Base-by-base conservation (phyloP, 2,888 invertebrate genomes). In the Biston stratarius region DNA sequence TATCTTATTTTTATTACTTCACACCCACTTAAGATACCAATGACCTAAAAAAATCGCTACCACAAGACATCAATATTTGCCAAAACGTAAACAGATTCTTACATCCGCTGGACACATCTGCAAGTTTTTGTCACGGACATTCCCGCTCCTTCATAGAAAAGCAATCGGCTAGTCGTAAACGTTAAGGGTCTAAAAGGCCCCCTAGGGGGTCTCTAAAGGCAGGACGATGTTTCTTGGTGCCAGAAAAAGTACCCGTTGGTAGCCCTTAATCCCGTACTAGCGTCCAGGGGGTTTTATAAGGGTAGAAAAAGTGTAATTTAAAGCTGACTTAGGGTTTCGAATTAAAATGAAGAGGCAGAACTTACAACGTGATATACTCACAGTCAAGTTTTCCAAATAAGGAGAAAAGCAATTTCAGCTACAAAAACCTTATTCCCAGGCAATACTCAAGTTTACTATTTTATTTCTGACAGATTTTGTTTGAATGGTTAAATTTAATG, bases 151-250 rank as follows among this genome's bases (percentile, higher is more conserved):
- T 94, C 93, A 93, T 93, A 90, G 93, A 92, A 94, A 94, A 94
- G 95, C 95, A 95, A 95, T 95, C 95, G 95, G 92, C 92, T 92
- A 92, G 94, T 94, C 94, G 95, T 95, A 95, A 95, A 95, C 92
- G 94, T 94, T 94, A 94, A 94, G 93, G 94, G 94, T 89, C 90
- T 84, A 82, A 85, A 94, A 95, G 89, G 91, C 94, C 91, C 95
- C 94, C 95, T 84, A 79, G 94, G 95, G 95, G 91, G 90, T 93
- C 85, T 87, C 92, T 94, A 92, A 89, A 86, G 90, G 89, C 84
- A 87, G 85, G 85, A 85, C 88, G 86, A 87, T 89, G 89, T 90
- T 90, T 89, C 91, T 91, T 92, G 90, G 89, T 87, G 86, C 80
- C 84, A 88, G 89, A 91, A 90, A 92, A 92, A 91, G 89, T 89